These are phyloP conservation scores for Drosophila recens DNA, from an alignment of 2,888 invertebrate genomes.

Conservation along the genomic window DNA sequence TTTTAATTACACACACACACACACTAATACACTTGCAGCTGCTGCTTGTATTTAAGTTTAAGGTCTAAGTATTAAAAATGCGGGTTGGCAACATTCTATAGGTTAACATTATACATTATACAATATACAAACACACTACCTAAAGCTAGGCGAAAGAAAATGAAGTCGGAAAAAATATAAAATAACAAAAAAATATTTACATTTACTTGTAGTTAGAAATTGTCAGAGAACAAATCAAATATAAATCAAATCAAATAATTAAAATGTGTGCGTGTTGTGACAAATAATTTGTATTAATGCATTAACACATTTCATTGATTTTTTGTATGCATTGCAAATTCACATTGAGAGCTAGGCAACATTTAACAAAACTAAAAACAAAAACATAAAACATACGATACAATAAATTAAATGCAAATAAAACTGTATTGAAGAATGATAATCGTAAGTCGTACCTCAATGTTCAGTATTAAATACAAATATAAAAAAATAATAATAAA, in stretches of 20 bases:
- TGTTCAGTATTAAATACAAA: conserved; percentile 69
- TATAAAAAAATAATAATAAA: conserved; percentile 19
- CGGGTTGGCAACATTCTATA: conserved; percentile 74
- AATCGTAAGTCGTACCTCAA: conserved; percentile 80
- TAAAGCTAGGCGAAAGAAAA: conserved; percentile 34
- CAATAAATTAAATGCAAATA: conserved; percentile 50
- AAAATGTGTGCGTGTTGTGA: conserved; percentile 62
- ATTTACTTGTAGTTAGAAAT: conserved; percentile 52
- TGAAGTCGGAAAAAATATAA: conserved; percentile 13
- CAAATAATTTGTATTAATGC: conserved; percentile 65
- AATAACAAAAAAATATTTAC: conserved; percentile 47
- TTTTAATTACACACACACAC: conserved; percentile 58
- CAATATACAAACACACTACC: conserved; percentile 49
- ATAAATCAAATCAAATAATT: not conserved
- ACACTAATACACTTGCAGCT: conserved; percentile 32
- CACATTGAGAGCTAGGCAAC: conserved; percentile 19
- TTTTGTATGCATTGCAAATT: conserved; percentile 7
- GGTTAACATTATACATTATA: conserved; percentile 67
- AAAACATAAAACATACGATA: not conserved
- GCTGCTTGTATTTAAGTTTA: conserved; percentile 41
- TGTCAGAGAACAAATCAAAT: conserved; percentile 23
- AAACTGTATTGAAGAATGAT: conserved; percentile 70
- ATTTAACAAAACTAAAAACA: too few relatives aligned
- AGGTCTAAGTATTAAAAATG: conserved; percentile 47
- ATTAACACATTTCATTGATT: conserved; percentile 20